Base-by-base conservation (phyloP, 2,888 invertebrate genomes). In the Galerucella nymphaeae region DNA sequence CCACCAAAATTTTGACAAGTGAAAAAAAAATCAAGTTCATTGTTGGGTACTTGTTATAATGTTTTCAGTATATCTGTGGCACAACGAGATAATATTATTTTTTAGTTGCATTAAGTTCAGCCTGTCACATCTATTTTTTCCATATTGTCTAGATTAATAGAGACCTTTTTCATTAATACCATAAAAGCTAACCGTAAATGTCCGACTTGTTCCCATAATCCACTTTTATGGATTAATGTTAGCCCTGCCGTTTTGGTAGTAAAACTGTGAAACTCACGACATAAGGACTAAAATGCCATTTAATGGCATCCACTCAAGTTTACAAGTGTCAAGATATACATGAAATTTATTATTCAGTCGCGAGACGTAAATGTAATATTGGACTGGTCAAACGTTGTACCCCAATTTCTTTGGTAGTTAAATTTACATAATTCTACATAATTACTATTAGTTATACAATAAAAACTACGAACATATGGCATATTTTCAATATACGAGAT, bases 401-500 rank as follows among this genome's bases (percentile, higher is more conserved):
- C 69, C 69, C 20, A 69, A 69, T 62, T 41, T 62, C 55, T 62
- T 42, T 41, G 69, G 69, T 69, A 41, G 55, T 62, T 53, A 30
- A 42, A 62, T 69, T 69, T 63, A 63, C 69, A 69, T 69, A 68
- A 61, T 68, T 61, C 50, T 61, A 50, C 50, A 50, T 68, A 69
- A 69, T 69, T 69, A 69, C 6, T 8, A 48, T 48, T 48, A 48
- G 14, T 48, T 48, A 14, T 14, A 8, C 14, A 48, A 14, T 1
- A 48, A 48, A 48, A n/a, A 4, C 6, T 14, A 48, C 48, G 13
- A 45, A 45, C 13, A 48, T 48, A 48, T n/a, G 48, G 48, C 14
- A 48, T 48, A n/a, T 48, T n/a, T 48, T 45, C 13, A 45, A 45
- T 45, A 14, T 30, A 30, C 23, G 23, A 30, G 23, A 30, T 2